Base-by-base conservation (phyloP, 2,113 vertebrate genomes). In the Sakesphorus luctuosus region DNA sequence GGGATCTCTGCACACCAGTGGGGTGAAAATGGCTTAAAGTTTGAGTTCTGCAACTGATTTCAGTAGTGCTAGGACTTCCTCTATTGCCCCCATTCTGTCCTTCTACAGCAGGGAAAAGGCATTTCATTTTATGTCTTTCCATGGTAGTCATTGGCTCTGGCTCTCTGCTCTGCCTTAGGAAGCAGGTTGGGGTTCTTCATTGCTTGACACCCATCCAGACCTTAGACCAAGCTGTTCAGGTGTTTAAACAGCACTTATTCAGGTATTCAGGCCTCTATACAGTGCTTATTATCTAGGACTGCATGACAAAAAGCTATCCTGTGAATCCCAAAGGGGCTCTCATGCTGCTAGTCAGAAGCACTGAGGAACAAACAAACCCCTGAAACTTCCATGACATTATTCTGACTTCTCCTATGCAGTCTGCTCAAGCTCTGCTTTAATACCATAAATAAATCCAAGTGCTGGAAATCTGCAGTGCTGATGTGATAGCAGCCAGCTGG, bases 401-500 rank as follows among this genome's bases (percentile, higher is more conserved):
- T 94, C 80, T 94, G 53, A 92, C 80, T 95, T 94, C 73, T 88
- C 24, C 69, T 84, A 46, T 84, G 85, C 90, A 81, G 76, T 69
- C 85, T 3, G 53, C 58, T 90, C 73, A 86, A 87, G 52, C 44
- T 84, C 83, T 84, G 52, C 40, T 96, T 93, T 94, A 90, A 93
- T 81, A 71, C 96, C 90, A 96, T 94, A 96, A 95, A 96, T 96
- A 97, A 92, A 96, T 78, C 92, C 73, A 90, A 97, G 94, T 84
- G 90, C 80, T 96, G 73, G 76, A 96, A 96, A 96, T 93, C 88
- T 90, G 93, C 96, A 97, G 88, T 71, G 83, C 85, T 90, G 92
- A 97, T 96, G 95, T 90, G 96, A 96, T 74, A 96, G 90, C 93
- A 97, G 93, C 92, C 94, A 97, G 96, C 94, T 97, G 96, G 94